These are phyloP conservation scores for Glaucidium brasilianum DNA, from an alignment of 2,113 vertebrate genomes.

Conservation along the genomic window DNA sequence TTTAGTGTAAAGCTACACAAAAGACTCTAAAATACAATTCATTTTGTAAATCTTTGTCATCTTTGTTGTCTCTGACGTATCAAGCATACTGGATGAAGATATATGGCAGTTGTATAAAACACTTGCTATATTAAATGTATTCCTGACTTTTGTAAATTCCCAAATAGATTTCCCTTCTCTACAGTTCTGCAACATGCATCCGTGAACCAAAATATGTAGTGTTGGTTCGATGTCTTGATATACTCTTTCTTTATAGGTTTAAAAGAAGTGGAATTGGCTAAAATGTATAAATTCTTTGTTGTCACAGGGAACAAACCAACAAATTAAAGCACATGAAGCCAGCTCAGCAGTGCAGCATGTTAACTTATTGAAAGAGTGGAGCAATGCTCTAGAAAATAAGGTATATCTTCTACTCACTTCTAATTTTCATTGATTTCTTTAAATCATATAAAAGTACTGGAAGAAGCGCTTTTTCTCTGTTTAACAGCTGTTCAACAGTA, in stretches of 20 bases:
- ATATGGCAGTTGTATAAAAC: neutral
- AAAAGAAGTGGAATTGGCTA: slow-evolving; percentile 27
- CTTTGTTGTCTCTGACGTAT: slow-evolving; percentile 20
- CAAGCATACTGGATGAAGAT: slow-evolving; percentile 13
- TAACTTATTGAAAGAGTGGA: slow-evolving; percentile 88
- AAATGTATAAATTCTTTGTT: slow-evolving; percentile 57
- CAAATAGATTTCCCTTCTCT: neutral
- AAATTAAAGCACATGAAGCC: slow-evolving; percentile 92
- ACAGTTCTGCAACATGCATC: slow-evolving; percentile 15
- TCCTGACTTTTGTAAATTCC: neutral
- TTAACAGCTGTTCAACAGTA: neutral
- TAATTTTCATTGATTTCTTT: slow-evolving; percentile 28
- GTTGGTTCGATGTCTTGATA: slow-evolving; percentile 16
- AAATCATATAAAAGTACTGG: slow-evolving; percentile 5
- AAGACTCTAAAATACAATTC: slow-evolving; percentile 9
- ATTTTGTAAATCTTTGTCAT: slow-evolving; percentile 19
- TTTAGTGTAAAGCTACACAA: slow-evolving; percentile 20
- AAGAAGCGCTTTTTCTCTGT: neutral
- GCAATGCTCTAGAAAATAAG: slow-evolving; percentile 88
- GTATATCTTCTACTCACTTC: slow-evolving; percentile 70
- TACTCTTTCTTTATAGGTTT: slow-evolving; percentile 36
- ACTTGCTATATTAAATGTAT: slow-evolving; percentile 39
- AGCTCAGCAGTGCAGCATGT: slow-evolving; percentile 90
- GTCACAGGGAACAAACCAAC: slow-evolving; percentile 90
- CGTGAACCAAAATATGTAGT: slow-evolving; percentile 23